Evolutionary conservation across 37 sponge, comb jelly and placozoan species (phyloP).

Genomic region (Geodia barretti): DNA sequence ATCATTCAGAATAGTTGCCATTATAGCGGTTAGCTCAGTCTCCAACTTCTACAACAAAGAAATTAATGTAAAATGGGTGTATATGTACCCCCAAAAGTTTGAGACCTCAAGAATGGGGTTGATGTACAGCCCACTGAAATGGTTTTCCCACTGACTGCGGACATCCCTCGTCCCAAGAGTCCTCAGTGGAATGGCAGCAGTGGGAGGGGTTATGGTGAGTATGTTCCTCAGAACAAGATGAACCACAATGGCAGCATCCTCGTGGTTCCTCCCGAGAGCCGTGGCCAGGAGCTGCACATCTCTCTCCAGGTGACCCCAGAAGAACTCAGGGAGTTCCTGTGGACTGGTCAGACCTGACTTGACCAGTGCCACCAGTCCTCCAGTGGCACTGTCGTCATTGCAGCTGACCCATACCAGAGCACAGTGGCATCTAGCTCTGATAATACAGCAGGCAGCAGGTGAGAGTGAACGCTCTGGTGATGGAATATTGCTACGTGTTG

Average conservation of each 20-base stretch:
- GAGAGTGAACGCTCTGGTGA: slow-evolving; percentile 64
- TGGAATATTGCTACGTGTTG: slow-evolving; percentile 14
- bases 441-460: slow-evolving; percentile 37
- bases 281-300: slow-evolving; percentile 47
- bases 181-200: neutral
- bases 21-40: neutral
- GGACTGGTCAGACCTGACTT: neutral
- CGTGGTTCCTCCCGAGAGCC: slow-evolving; percentile 25
- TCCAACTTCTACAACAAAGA: slow-evolving; percentile 32
- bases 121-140: slow-evolving; percentile 36
- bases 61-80: no score
- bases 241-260: slow-evolving; percentile 54
- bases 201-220: slow-evolving; percentile 5
- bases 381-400: slow-evolving; percentile 13
- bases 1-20: slow-evolving; percentile 46
- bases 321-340: slow-evolving; percentile 49
- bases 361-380: slow-evolving; percentile 20
- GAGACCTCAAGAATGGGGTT: slow-evolving; percentile 63
- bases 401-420: slow-evolving; percentile 62
- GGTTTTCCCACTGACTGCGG: slow-evolving; percentile 50
- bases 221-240: slow-evolving; percentile 61
- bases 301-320: slow-evolving; percentile 66
- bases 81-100: no score
- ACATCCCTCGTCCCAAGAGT: slow-evolving; percentile 15
- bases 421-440: slow-evolving; percentile 70